These are phyloP conservation scores for Ericerus pela DNA, from an alignment of 1,140 invertebrate species.

Conservation along the genomic window DNA sequence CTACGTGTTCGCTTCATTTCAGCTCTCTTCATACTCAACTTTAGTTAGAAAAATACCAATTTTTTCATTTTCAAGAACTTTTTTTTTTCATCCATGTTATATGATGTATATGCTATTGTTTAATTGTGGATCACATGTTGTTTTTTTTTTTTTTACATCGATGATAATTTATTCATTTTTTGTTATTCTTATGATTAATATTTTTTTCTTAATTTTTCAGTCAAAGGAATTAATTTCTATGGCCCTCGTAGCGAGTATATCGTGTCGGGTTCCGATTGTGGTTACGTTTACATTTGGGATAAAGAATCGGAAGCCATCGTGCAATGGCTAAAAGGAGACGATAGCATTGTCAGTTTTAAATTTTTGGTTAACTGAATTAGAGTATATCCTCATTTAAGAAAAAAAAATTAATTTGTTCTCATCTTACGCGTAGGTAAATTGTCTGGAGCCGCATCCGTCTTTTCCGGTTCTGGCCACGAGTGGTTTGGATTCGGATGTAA, in stretches of 20 bases:
- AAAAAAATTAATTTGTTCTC: background rate
- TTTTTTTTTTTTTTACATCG: conserved; percentile 4
- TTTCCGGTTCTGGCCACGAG: conserved; percentile 77
- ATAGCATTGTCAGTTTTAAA: conserved; percentile 56
- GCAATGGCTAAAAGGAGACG: conserved; percentile 71
- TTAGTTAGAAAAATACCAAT: no score
- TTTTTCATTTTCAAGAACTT: no score
- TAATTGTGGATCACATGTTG: no score
- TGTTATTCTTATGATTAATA: background rate
- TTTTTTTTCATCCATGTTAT: no score
- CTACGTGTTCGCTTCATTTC: no score
- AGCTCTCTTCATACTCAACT: no score
- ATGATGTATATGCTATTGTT: no score
- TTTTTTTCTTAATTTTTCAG: no score
- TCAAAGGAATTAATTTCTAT: conserved; percentile 89
- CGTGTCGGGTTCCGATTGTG: conserved; percentile 86
- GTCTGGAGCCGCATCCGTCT: conserved; percentile 75
- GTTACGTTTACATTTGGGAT: conserved; percentile 91
- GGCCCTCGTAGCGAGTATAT: conserved; percentile 80
- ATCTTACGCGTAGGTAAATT: conserved; percentile 57
- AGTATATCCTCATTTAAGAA: background rate
- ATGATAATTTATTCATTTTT: background rate
- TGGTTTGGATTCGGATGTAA: conserved; percentile 80
- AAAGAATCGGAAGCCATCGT: conserved; percentile 74
- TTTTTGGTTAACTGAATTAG: background rate